These are phyloP conservation scores for Apistogramma diplotaenia DNA, from an alignment of 2,113 vertebrate genomes.

Conservation along the genomic window DNA sequence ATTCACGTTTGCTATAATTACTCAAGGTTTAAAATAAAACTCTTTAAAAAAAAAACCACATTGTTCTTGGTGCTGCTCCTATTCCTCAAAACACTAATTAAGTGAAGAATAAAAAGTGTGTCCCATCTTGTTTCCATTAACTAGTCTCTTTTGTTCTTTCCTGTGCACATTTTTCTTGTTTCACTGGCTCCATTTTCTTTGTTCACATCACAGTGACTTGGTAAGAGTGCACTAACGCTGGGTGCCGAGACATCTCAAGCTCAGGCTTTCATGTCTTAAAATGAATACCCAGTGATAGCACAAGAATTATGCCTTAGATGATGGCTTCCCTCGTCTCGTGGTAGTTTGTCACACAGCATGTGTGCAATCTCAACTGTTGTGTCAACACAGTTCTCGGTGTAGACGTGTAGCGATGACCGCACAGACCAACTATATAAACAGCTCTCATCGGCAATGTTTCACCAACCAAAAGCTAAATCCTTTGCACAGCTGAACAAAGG, in stretches of 20 bases:
- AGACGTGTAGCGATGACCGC: constrained; percentile 27
- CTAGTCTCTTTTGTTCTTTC: constrained; percentile 44
- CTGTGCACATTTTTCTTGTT: constrained; percentile 47
- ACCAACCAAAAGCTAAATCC: constrained; percentile 30
- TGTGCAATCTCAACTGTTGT: constrained; percentile 27
- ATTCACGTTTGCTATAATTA: constrained; percentile 11
- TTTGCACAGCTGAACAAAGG: constrained; percentile 63
- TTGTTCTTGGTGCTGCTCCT: constrained; percentile 23
- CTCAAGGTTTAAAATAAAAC: constrained; percentile 33
- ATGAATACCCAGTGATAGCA: constrained; percentile 37
- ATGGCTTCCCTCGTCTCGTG: constrained; percentile 8
- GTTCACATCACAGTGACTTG: constrained; percentile 51
- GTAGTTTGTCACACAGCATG: background rate
- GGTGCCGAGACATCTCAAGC: constrained; percentile 27
- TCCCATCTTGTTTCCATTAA: constrained; percentile 53
- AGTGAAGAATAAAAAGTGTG: constrained; percentile 2
- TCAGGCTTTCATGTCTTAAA: constrained; percentile 39
- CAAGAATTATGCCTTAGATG: constrained; percentile 31
- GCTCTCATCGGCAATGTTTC: constrained; percentile 27
- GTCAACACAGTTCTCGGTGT: constrained; percentile 1
- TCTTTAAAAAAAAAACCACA: background rate
- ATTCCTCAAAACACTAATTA: constrained; percentile 50
- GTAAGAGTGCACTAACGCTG: constrained; percentile 28
- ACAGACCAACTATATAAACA: constrained; percentile 39
- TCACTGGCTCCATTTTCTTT: constrained; percentile 41